A percentile compares a stretch with the other conserved stretches of the same genome.
Conservation (phyloP, 2,888 invertebrate species). For the Tanypteryx hageni region DNA sequence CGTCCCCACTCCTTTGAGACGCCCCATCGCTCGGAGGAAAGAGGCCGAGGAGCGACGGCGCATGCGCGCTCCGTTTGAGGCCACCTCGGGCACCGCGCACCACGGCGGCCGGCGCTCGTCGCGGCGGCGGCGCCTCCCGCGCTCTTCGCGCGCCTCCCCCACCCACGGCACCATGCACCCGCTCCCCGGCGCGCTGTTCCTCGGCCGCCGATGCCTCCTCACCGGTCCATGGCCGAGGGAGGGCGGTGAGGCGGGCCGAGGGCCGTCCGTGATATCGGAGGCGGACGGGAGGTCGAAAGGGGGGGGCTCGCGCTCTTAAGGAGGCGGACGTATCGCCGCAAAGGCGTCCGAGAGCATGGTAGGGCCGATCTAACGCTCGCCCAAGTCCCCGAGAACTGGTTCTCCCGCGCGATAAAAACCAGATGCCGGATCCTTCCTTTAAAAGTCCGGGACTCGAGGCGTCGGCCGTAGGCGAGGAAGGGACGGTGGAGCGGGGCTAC, state of each 20-base stretch:
- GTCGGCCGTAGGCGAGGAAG: no score
- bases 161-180: conserved; percentile 70
- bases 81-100: background rate
- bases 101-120: background rate
- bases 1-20: conserved; percentile 75
- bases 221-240: background rate
- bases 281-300: background rate
- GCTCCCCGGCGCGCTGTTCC: conserved; percentile 1
- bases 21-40: conserved; percentile 76
- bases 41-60: conserved; percentile 37
- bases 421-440: background rate
- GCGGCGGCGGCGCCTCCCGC: conserved; percentile 67
- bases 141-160: conserved; percentile 71
- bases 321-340: background rate
- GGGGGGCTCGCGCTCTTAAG: background rate
- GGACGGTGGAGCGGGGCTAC: no score
- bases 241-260: background rate
- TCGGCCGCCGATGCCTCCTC: background rate
- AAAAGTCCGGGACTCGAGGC: no score
- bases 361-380: background rate
- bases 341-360: background rate
- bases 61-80: conserved; percentile 33
- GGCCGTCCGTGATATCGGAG: background rate
- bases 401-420: no score
- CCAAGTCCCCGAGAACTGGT: background rate